Evolutionary conservation across 2,113 vertebrate species (phyloP).

Genomic region (Oenanthe oenanthe): DNA sequence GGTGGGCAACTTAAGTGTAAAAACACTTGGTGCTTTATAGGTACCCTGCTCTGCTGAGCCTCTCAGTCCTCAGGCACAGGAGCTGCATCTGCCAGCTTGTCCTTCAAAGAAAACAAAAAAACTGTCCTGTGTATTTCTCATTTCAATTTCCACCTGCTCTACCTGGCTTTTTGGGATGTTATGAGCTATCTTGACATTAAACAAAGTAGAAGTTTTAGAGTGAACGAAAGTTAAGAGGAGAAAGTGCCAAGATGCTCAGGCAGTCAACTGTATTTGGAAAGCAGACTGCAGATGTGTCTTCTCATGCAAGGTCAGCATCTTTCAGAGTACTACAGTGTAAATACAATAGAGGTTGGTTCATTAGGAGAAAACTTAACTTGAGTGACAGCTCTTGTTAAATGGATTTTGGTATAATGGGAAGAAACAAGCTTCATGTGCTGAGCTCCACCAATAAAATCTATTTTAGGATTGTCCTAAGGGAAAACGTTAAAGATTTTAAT

Average conservation of each 20-base stretch:
- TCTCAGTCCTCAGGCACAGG: neutral
- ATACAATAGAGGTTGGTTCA: neutral
- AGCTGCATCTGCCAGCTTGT: neutral
- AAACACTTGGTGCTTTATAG: neutral
- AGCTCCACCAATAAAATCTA: neutral
- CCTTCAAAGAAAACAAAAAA: neutral
- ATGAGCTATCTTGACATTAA: neutral
- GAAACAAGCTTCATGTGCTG: neutral
- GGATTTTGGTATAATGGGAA: neutral
- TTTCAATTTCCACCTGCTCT: neutral
- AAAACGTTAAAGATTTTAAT: neutral
- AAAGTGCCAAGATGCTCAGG: neutral
- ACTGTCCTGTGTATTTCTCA: neutral
- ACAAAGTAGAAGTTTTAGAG: neutral
- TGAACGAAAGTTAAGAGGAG: neutral
- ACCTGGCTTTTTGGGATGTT: neutral
- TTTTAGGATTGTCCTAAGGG: neutral
- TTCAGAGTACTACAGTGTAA: neutral
- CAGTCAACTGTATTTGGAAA: neutral
- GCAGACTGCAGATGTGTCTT: neutral
- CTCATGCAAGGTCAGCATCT: constrained; percentile 13
- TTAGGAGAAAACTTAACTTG: constrained; percentile 1
- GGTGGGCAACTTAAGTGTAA: neutral
- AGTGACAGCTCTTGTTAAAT: neutral
- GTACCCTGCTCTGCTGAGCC: neutral